These are phyloP conservation scores for Benitochromis conjunctus DNA, from an alignment of 2,113 vertebrate genomes.

Conservation along the genomic window DNA sequence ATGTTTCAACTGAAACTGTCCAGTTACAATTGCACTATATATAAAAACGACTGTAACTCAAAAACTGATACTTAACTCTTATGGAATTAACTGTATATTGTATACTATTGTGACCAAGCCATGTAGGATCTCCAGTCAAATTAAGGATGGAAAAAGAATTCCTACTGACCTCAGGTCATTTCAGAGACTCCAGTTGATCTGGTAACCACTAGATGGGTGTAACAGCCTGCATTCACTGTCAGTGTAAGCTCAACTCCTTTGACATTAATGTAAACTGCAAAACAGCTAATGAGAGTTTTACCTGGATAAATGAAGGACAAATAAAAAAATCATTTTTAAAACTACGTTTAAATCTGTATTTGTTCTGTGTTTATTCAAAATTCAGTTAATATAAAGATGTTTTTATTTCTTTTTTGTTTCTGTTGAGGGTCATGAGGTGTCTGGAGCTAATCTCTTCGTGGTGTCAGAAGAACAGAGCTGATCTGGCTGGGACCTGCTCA, in stretches of 20 bases:
- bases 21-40: neutral
- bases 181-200: neutral
- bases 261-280: neutral
- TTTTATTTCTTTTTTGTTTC: neutral
- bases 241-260: neutral
- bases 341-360: neutral
- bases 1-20: neutral
- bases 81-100: neutral
- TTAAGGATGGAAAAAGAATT: neutral
- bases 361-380: neutral
- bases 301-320: rapidly evolving
- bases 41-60: neutral
- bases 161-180: neutral
- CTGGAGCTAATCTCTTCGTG: neutral
- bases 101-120: neutral
- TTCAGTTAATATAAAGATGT: neutral
- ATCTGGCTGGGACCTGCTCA: neutral
- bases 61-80: neutral
- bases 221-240: neutral
- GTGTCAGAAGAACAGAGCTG: neutral
- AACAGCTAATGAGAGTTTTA: neutral
- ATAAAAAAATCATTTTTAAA: neutral
- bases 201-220: slow-evolving; percentile 56
- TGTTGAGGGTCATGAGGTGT: neutral
- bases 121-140: neutral